Conservation (phyloP, 2,797 vertebrate species). For the Tokudaia muenninki region DNA sequence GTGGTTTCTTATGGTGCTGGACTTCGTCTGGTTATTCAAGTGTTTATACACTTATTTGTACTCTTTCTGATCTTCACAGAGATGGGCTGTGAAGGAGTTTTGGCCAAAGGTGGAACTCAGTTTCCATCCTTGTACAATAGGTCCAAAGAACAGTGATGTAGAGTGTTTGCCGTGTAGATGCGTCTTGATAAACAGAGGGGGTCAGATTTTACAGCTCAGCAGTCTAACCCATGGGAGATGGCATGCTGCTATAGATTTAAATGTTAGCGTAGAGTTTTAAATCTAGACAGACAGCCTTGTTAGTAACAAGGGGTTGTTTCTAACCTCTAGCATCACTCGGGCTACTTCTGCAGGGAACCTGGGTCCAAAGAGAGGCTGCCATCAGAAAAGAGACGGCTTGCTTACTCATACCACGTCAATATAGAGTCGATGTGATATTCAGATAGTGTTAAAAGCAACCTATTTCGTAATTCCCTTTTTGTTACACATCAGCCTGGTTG, state of each 20-base stretch:
- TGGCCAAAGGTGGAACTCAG: background rate
- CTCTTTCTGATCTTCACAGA: background rate
- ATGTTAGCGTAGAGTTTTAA: constrained; percentile 26
- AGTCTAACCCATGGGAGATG: background rate
- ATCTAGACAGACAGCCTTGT: background rate
- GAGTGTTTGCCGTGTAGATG: background rate
- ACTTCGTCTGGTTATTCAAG: background rate
- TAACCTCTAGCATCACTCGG: background rate
- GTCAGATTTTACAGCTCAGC: constrained; percentile 3
- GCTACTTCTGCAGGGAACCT: background rate
- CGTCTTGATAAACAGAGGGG: constrained; percentile 36
- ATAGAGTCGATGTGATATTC: background rate
- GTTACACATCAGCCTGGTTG: background rate
- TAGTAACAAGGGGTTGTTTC: background rate
- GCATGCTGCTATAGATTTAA: background rate
- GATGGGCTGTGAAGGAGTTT: background rate
- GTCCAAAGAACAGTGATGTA: constrained; percentile 56
- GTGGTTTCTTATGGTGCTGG: background rate
- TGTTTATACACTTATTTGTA: background rate
- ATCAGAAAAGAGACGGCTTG: background rate
- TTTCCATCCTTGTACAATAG: background rate
- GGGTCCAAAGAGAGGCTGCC: background rate
- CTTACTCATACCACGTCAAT: background rate
- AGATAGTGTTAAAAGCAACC: background rate
- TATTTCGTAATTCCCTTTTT: constrained; percentile 53